A percentile compares a stretch with the other conserved stretches of the same genome.
These are phyloP conservation scores for Puffinus mauretanicus DNA, from an alignment of 2,113 vertebrate genomes.

Conservation along the genomic window DNA sequence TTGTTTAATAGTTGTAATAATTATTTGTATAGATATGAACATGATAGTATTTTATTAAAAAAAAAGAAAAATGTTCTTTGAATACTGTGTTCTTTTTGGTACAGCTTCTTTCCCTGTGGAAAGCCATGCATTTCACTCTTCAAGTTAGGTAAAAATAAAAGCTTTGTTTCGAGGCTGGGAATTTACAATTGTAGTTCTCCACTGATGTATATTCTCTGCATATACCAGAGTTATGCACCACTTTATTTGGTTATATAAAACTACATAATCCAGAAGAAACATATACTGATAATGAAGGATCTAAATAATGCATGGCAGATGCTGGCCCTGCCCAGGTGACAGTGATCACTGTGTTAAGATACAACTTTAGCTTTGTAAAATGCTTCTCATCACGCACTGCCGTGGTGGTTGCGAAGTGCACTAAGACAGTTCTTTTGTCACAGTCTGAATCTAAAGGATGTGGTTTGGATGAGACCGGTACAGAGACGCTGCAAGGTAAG, in stretches of 20 bases:
- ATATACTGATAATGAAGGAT: neutral
- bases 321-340: neutral
- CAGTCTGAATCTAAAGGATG: neutral
- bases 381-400: neutral
- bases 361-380: neutral
- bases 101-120: neutral
- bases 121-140: neutral
- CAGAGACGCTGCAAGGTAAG: neutral
- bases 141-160: neutral
- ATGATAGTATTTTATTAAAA: constrained; percentile 84
- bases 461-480: neutral
- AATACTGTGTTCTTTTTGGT: neutral
- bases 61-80: neutral
- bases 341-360: fast-evolving
- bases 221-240: neutral
- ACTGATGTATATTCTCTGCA: neutral
- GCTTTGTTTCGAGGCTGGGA: neutral
- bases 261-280: neutral
- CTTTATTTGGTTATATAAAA: neutral
- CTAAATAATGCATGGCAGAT: neutral
- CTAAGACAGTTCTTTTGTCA: neutral
- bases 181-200: neutral
- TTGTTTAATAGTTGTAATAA: constrained; percentile 82
- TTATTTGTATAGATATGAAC: constrained; percentile 81
- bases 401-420: neutral